phyloP scores from a whole-genome alignment of 2,797 vertebrate genomes.

The Smutsia gigantea region DNA sequence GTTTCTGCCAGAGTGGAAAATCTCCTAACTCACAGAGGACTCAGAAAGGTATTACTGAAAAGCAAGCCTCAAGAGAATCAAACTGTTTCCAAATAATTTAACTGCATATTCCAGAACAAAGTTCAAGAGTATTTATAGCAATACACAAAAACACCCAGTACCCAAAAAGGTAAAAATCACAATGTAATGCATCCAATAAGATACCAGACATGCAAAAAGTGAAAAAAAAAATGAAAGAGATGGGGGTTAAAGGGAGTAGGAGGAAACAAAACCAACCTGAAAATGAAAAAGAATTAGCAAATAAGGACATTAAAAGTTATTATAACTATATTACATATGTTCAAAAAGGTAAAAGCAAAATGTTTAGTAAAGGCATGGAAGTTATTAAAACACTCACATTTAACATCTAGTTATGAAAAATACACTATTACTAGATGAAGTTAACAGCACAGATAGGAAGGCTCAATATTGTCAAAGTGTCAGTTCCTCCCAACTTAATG shows the following conservation, averaged over 20 bases:
- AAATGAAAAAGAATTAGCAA: not conserved
- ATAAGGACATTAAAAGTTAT: not conserved
- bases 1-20: not conserved
- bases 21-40: not conserved
- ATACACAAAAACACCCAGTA: not conserved
- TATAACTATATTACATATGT: not conserved
- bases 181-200: not conserved
- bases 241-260: not conserved
- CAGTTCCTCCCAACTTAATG: not conserved
- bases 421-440: not conserved
- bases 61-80: not conserved
- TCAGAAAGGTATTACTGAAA: conserved; percentile 8
- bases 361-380: not conserved
- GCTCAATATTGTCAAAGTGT: not conserved
- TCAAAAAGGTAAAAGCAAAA: not conserved
- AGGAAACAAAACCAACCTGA: not conserved
- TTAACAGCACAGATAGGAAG: not conserved
- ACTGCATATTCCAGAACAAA: not conserved
- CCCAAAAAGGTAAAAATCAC: not conserved
- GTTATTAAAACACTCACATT: not conserved
- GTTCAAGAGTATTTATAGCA: not conserved
- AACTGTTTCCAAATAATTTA: not conserved
- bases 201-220: not conserved
- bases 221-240: not conserved
- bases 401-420: not conserved